Evolutionary conservation across 2,113 vertebrate species (phyloP), one percentile per base, ranked within the genome.

Genomic region (Orthochromis malagaraziensis): DNA sequence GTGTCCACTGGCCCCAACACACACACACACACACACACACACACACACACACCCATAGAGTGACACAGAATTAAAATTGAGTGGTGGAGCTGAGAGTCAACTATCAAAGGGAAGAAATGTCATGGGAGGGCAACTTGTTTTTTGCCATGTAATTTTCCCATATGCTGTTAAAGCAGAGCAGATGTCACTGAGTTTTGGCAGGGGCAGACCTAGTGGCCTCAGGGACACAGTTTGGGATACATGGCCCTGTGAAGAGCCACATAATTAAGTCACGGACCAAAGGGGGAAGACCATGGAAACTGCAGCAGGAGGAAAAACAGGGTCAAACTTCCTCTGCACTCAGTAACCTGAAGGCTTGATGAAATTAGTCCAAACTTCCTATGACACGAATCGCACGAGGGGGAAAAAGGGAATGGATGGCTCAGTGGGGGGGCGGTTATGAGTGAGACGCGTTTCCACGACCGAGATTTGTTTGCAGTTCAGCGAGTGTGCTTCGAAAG

Each of bases 81-180:
- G 91, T 79, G 57, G 60, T 24, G 65, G 33, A 93, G 81, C 84
- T 88, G 80, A 86, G 84, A 93, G 86, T 40, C 75, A 94, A 81
- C 83, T 92, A 93, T 95, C 84, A 94, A 94, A 95, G 70, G 80
- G 81, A 75, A 87, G 87, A 94, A 92, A 90, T 90, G 86, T 90
- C 90, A 87, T 65, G 84, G 91, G 93, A 90, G 84, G 88, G 85
- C 86, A 89, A 84, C 88, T 91, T 90, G 84, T 94, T 92, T 92
- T 90, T 92, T 88, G 81, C 89, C 87, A 85, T 92, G 77, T 92
- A 75, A 90, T 92, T 93, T 91, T 84, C 87, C 91, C 89, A 92
- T 94, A 92, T 89, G 89, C 63, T 47, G 53, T 91, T 88, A 91
- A 93, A 93, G 86, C 85, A 82, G 90, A 93, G 88, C 93, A 93